These are phyloP conservation scores for Hyles euphorbiae DNA, from an alignment of 1,140 invertebrate genomes.

Conservation along the genomic window DNA sequence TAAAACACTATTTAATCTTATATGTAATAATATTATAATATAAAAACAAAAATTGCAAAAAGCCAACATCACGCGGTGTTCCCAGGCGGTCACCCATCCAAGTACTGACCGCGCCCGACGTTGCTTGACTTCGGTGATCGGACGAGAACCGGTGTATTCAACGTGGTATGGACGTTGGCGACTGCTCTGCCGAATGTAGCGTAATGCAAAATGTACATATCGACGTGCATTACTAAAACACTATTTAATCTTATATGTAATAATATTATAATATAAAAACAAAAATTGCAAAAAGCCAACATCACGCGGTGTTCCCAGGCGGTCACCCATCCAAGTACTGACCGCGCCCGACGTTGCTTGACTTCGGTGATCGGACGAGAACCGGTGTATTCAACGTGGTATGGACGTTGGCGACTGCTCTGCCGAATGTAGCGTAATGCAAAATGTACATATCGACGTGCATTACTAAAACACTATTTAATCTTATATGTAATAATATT, in stretches of 20 bases:
- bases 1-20: too few species aligned
- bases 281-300: constrained; percentile 19
- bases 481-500: too few species aligned
- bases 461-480: too few species aligned
- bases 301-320: constrained; percentile 22
- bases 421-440: too few species aligned
- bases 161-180: constrained; percentile 17
- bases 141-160: constrained; percentile 24
- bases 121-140: constrained; percentile 26
- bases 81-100: constrained; percentile 25
- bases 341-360: constrained; percentile 25
- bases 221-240: too few species aligned
- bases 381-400: constrained; percentile 22
- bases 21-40: too few species aligned
- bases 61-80: constrained; percentile 21
- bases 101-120: constrained; percentile 23
- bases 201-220: too few species aligned
- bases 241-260: too few species aligned
- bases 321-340: constrained; percentile 25
- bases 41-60: too few species aligned
- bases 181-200: too few species aligned
- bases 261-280: too few species aligned
- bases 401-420: constrained; percentile 14
- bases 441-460: too few species aligned
- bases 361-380: constrained; percentile 25